Percentiles rank a stretch among this genome's conserved stretches.
phyloP scores from a whole-genome alignment of 2,888 invertebrate species.

The Frankliniella fusca region DNA sequence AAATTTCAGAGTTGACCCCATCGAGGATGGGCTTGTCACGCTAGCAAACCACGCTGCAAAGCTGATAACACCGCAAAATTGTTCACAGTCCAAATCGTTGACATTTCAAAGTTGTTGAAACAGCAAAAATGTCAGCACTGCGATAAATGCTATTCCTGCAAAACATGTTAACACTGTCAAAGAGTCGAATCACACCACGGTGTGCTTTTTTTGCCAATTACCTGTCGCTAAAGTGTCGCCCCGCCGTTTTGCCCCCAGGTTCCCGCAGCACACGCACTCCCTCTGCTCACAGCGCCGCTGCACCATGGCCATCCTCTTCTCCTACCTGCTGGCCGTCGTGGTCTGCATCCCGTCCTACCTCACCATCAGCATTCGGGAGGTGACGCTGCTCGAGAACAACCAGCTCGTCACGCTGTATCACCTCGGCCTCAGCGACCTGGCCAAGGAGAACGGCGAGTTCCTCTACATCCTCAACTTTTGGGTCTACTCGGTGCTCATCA shows the following conservation, averaged over 20 bases:
- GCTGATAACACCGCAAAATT: no score
- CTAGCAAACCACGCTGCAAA: no score
- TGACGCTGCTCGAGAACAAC: constrained; percentile 53
- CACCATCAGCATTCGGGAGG: constrained; percentile 59
- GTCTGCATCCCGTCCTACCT: constrained; percentile 81
- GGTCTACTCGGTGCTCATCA: constrained; percentile 71
- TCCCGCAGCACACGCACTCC: constrained; percentile 69
- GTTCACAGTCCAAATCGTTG: no score
- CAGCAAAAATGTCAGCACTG: no score
- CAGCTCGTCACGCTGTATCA: constrained; percentile 59
- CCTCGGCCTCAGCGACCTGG: constrained; percentile 49
- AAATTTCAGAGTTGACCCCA: no score
- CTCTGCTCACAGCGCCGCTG: constrained; percentile 75
- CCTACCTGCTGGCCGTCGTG: constrained; percentile 71
- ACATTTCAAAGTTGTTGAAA: no score
- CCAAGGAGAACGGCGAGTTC: constrained; percentile 45
- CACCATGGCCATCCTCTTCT: constrained; percentile 67
- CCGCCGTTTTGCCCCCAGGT: constrained; percentile 59
- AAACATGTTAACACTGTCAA: no score
- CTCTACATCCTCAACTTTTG: constrained; percentile 64
- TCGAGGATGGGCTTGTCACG: no score
- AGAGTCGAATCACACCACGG: no score
- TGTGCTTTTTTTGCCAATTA: no score
- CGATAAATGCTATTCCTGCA: no score
- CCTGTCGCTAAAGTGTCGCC: no score